Conservation (phyloP, 2,113 vertebrate genomes). For the Larimichthys polyactis region DNA sequence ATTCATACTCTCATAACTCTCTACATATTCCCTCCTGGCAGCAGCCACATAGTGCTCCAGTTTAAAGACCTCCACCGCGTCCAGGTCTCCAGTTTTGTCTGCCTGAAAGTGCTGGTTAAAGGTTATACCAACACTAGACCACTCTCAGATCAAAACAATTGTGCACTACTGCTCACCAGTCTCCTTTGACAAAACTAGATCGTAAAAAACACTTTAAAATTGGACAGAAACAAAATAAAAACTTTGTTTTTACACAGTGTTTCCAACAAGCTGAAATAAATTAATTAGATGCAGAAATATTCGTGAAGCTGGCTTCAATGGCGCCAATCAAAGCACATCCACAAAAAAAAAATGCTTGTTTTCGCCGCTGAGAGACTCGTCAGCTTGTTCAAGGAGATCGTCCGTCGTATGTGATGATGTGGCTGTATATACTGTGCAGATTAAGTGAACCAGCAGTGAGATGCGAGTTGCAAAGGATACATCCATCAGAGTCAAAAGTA, state of each 20-base stretch:
- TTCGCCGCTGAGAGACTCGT: no score
- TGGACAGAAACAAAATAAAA: no score
- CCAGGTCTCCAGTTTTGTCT: constrained; percentile 65
- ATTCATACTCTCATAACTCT: constrained; percentile 53
- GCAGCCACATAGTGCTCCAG: constrained; percentile 63
- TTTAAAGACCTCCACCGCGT: constrained; percentile 65
- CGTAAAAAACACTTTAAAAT: no score
- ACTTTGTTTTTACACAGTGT: no score
- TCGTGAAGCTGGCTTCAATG: no score
- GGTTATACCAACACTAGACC: background rate
- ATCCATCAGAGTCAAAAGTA: constrained; percentile 70
- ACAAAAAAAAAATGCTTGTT: no score
- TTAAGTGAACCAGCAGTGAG: background rate
- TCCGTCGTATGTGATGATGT: background rate
- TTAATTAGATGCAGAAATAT: no score
- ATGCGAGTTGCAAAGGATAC: constrained; percentile 69
- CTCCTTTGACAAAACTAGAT: no score
- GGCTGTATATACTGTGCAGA: background rate
- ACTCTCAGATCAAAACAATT: no score
- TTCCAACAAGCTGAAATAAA: no score
- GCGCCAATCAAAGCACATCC: no score
- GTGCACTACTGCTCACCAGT: background rate
- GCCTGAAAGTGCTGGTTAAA: constrained; percentile 62
- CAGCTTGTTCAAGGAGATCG: no score
- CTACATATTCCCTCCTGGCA: constrained; percentile 68